Conservation (phyloP, 2,113 vertebrate species). For the Eubucco bourcierii region DNA sequence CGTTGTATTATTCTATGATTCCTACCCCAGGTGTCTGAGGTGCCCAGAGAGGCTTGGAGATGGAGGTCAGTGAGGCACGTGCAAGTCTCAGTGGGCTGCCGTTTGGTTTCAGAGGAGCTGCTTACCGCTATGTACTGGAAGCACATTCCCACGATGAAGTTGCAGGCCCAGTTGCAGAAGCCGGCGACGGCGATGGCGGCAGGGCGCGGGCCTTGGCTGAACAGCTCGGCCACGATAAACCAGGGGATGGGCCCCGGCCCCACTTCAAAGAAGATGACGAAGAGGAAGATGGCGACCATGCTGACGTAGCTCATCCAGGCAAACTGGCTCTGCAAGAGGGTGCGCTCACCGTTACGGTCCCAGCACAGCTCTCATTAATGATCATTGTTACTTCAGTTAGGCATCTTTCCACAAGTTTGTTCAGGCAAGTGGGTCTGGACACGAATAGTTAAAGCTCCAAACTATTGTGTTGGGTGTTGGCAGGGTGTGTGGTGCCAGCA, state of each 20-base stretch:
- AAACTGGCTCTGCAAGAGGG: constrained; percentile 46
- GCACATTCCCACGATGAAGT: constrained; percentile 92
- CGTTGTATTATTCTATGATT: not conserved
- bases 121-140: constrained; percentile 91
- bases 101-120: not conserved
- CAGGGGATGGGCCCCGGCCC: constrained; percentile 96
- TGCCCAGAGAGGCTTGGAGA: not conserved
- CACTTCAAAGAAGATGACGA: constrained; percentile 95
- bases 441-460: not conserved
- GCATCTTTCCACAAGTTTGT: not conserved
- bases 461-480: not conserved
- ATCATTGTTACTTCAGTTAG: not conserved
- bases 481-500: not conserved
- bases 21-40: not conserved
- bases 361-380: not conserved
- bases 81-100: fast-evolving
- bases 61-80: not conserved
- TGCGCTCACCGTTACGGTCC: not conserved
- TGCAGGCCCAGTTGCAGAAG: constrained; percentile 94
- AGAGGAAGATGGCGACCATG: constrained; percentile 91
- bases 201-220: constrained; percentile 94
- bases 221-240: constrained; percentile 97
- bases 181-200: constrained; percentile 89
- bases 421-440: not conserved
- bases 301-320: constrained; percentile 94